Percentiles rank a stretch among this genome's conserved stretches.
Conservation (phyloP, 2,888 invertebrate species). For the Entomobrya proxima region DNA sequence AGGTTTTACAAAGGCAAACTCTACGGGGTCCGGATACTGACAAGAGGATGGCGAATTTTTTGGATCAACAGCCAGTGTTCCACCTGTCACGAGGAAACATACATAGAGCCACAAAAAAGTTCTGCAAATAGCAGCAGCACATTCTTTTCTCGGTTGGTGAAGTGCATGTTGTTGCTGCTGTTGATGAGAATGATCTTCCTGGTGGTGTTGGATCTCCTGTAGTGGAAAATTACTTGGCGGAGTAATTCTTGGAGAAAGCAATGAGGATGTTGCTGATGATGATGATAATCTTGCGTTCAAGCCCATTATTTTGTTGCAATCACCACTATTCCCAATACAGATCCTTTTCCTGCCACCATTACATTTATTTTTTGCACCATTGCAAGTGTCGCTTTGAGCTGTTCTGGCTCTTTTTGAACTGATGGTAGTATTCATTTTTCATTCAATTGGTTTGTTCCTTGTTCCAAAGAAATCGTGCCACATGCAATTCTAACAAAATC, state of each 20-base stretch:
- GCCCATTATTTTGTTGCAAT: background rate
- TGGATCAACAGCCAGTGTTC: slow-evolving; percentile 56
- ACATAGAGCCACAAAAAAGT: slow-evolving; percentile 58
- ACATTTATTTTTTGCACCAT: background rate
- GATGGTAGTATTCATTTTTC: slow-evolving; percentile 54
- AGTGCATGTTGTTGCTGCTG: slow-evolving; percentile 18
- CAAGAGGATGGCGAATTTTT: slow-evolving; percentile 41
- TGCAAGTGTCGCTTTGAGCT: background rate
- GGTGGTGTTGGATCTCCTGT: slow-evolving; percentile 24
- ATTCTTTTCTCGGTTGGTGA: slow-evolving; percentile 32
- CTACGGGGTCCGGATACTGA: slow-evolving; percentile 53
- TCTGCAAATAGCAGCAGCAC: slow-evolving; percentile 56
- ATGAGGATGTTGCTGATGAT: background rate
- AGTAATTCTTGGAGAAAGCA: background rate
- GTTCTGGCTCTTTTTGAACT: background rate
- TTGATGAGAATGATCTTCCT: background rate
- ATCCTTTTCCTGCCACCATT: background rate
- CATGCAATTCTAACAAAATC: background rate
- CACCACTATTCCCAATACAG: slow-evolving; percentile 11
- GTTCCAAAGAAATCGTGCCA: background rate
- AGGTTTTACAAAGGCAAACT: slow-evolving; percentile 58
- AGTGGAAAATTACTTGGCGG: slow-evolving; percentile 42
- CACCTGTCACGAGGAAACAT: slow-evolving; percentile 62
- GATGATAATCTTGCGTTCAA: background rate
- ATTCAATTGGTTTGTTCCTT: slow-evolving; percentile 40